Evolutionary conservation across 2,797 vertebrate genomes (phyloP).

Genomic region (Hapalemur alaotrensis): DNA sequence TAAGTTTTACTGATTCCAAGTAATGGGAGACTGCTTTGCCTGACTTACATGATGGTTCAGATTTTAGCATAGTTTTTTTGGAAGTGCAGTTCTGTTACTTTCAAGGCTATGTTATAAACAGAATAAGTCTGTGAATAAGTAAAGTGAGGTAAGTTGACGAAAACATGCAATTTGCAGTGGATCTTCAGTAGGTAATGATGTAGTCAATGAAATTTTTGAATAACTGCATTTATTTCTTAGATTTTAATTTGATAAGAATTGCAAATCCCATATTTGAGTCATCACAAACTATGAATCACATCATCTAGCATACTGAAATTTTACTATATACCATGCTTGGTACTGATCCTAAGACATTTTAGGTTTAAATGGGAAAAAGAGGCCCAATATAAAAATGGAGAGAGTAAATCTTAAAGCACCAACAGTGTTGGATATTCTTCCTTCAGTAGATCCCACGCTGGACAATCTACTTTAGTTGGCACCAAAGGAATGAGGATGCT

Average conservation of each 20-base stretch:
- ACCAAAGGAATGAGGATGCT: not conserved
- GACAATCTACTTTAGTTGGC: not conserved
- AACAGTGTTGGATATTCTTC: rapidly evolving
- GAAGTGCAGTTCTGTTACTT: not conserved
- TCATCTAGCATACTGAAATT: not conserved
- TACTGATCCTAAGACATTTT: not conserved
- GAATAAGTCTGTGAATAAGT: not conserved
- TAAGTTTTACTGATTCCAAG: not conserved
- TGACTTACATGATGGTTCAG: not conserved
- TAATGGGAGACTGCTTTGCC: not conserved
- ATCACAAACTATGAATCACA: not conserved
- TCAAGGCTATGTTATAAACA: not conserved
- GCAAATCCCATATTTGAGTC: not conserved
- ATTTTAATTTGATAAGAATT: not conserved
- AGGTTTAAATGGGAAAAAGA: not conserved
- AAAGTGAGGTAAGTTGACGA: not conserved
- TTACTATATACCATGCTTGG: not conserved
- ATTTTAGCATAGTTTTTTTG: not conserved
- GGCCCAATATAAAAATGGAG: not conserved
- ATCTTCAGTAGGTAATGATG: not conserved
- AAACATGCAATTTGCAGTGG: not conserved
- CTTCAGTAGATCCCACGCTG: not conserved
- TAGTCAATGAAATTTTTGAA: not conserved
- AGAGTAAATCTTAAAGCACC: not conserved
- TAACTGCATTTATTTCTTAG: not conserved